Base-by-base conservation (phyloP, 1,140 invertebrate species). In the Paramacrobiotus metropolitanus region DNA sequence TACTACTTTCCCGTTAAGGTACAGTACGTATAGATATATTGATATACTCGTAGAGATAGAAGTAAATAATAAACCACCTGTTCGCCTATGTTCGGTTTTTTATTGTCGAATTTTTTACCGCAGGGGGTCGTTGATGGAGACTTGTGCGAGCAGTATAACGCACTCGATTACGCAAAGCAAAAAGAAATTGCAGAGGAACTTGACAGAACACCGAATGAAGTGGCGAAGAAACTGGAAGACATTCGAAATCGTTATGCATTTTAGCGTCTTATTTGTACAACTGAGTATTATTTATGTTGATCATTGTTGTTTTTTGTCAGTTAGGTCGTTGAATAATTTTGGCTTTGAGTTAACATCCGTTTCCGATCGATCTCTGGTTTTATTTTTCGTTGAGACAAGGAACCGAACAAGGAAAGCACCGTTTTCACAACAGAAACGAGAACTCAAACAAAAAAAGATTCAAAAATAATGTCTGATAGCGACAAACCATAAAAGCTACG, bases 81-180 rank as follows among this genome's bases (percentile, higher is more conserved):
- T 29, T 18, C 4, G 48, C 61, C 4, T 21, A 24, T 3, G n/a
- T 60, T 62, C 55, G 2, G 20, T 2, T 64, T 61, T 64, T 21
- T 18, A 40, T 18, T 18, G 29, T 55, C 29, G 31, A n/a, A 63
- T 63, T 72, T 60, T 65, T 24, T 30, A 29, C 68, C 74, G 4
- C 66, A 90, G 81, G 94, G 92, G 77, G 90, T 98, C 0, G 86
- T 98, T 64, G 95, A 99, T 74, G 95, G 95, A 2, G 95, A 99
- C 74, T 75, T 99, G 2, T 99, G 95, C 73, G 95, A 99, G 74
- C 92, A 97, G 74, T 99, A 91, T 71, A 94, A 93, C 70, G 93
- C 91, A 0, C 80, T 99, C 64, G 94, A 98, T 67, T 78, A 83
- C 0, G 73, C 76, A 0, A 97, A 95, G 73, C 95, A 99, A 69